Base-by-base conservation (phyloP, 2,113 vertebrate genomes). In the Pungitius pungitius region DNA sequence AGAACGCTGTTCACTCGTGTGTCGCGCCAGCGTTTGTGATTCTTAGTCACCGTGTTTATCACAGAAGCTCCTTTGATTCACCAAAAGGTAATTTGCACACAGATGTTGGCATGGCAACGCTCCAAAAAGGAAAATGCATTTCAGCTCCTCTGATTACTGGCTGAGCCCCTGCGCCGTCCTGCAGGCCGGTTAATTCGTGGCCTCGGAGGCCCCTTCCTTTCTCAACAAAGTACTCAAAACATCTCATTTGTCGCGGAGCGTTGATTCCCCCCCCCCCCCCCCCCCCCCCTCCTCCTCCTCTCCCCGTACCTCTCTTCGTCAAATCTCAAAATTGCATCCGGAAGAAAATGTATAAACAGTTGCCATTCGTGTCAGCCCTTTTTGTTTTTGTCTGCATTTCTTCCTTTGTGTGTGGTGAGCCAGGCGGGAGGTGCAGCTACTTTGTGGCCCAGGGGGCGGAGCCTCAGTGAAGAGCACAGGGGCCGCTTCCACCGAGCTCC, bases 181-280 rank as follows among this genome's bases (percentile, higher is more conserved):
- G 70, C 57, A 14, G 69, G 47, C 26, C 55, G 60, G 82, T 84
- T 78, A 70, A 85, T 82, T 80, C 66, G 77, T 61, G n/a, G 47
- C 40, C 66, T 87, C 69, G 37, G 69, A 83, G 81, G 81, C 55
- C 33, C 24, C 42, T 85, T 80, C 80, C 83, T 82, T 40, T 67
- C 55, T 18, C 35, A 60, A 11, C 39, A 26, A 69, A 73, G 69
- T 73, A 65, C 51, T 80, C 61, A 12, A 49, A 86, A 80, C 73
- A 81, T 80, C 35, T 80, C 40, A 18, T 63, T 78, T 61, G 18
- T 43, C 73, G 69, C 69, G 54, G n/a, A 6, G 8, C 69, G 45
- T 64, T 74, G 72, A 14, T 40, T 57, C 64, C 61, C 51, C 11
- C 30, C 30, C 30, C 2, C 30, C 30, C 30, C 30, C 30, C 2